These are phyloP conservation scores for Marisa cornuarietis DNA, from an alignment of 1,140 invertebrate genomes.

Conservation along the genomic window DNA sequence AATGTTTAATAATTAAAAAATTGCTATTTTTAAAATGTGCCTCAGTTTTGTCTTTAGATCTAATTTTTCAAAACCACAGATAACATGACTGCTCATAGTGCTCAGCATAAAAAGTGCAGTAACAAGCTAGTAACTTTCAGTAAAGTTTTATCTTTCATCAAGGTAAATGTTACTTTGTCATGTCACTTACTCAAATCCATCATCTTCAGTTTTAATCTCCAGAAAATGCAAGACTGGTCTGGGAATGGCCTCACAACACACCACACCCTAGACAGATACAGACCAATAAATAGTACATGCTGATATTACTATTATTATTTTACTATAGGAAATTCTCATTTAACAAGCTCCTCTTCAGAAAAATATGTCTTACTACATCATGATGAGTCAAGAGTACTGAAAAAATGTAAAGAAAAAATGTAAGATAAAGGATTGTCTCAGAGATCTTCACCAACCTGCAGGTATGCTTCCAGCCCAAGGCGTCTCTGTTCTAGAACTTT, in stretches of 20 bases:
- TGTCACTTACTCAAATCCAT: constrained; percentile 40
- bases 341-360: too few species aligned
- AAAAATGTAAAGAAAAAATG: too few species aligned
- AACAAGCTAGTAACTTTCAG: not conserved
- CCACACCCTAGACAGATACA: constrained; percentile 28
- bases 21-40: not conserved
- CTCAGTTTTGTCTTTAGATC: too few species aligned
- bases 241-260: constrained; percentile 33
- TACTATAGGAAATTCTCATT: too few species aligned
- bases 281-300: too few species aligned
- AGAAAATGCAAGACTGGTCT: constrained; percentile 36
- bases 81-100: too few species aligned
- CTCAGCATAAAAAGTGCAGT: not conserved
- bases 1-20: not conserved
- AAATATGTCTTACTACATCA: too few species aligned
- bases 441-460: constrained; percentile 65
- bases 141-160: too few species aligned
- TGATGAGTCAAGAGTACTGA: too few species aligned
- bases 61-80: too few species aligned
- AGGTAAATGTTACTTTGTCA: too few species aligned
- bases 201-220: constrained; percentile 27
- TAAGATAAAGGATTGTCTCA: not conserved
- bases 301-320: too few species aligned
- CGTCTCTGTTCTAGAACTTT: constrained; percentile 74
- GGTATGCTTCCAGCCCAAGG: constrained; percentile 70